phyloP scores from a whole-genome alignment of 2,113 vertebrate genomes.

The Mungos mungo region DNA sequence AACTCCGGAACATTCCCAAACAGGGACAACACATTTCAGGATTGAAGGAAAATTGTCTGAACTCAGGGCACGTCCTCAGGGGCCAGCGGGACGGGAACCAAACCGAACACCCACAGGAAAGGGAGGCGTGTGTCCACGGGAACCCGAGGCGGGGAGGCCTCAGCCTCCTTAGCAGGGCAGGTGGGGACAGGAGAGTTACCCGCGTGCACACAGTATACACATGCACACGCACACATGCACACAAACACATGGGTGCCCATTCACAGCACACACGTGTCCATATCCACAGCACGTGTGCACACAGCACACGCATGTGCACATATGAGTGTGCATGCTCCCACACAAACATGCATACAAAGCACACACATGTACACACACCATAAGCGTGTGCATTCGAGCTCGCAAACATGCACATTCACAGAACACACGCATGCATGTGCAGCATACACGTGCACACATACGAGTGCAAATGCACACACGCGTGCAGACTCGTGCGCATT shows the following conservation, averaged over 20 bases:
- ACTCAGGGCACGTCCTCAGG: background rate
- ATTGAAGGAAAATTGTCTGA: background rate
- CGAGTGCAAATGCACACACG: fast-evolving
- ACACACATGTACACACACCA: background rate
- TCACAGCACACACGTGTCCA: fast-evolving
- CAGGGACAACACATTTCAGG: background rate
- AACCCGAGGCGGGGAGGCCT: too few species aligned
- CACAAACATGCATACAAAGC: too few species aligned
- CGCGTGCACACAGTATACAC: fast-evolving
- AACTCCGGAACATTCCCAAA: background rate
- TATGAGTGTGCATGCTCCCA: background rate
- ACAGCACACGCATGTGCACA: fast-evolving
- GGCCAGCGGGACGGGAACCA: background rate
- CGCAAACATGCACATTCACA: too few species aligned
- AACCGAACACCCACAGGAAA: too few species aligned
- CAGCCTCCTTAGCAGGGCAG: background rate
- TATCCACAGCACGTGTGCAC: too few species aligned
- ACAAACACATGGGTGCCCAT: background rate
- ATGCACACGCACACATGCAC: background rate
- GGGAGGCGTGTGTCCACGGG: too few species aligned
- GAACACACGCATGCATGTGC: too few species aligned
- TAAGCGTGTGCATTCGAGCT: fast-evolving
- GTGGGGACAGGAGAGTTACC: background rate
- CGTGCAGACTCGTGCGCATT: too few species aligned
- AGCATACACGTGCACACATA: too few species aligned